Evolutionary conservation across 2,797 vertebrate genomes (phyloP), one percentile per base, ranked within the genome.

Genomic region (Alauda arvensis): DNA sequence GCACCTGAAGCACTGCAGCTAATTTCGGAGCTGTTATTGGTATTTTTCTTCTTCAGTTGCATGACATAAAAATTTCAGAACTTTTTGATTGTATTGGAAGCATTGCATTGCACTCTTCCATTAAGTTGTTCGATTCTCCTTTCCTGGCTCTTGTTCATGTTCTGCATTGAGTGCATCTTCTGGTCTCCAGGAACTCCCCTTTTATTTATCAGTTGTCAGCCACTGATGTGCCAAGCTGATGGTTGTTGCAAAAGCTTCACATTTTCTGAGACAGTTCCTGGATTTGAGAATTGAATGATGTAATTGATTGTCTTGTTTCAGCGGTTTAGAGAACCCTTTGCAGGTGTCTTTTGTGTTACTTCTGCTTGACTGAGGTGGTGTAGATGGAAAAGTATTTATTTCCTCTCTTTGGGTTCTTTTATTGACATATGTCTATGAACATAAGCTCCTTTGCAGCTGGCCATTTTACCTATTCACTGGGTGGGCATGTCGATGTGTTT

Each of bases 201-300:
- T 86, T 55, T 55, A 45, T 68, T 69, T 80, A 40, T 85, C 13
- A 46, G 43, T 66, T 86, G 59, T 77, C 49, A 83, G 37, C 18
- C 3, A 2, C 39, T 8, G 10, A 15, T 33, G 12, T 69, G 24
- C 82, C 67, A 49, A 1, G 2, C 12, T 52, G 40, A 13, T n/a
- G 37, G 40, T 68, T 90, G 57, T 65, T 91, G 77, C 79, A 94
- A 90, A 40, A 70, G 42, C 65, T 51, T 92, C 5, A 1, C 12
- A 40, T 90, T 92, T 91, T 91, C 24, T 29, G 62, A 66, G 78
- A 39, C 66, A 57, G 21, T 42, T 89, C 59, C 56, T 87, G 74
- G 12, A 5, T 76, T 66, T 86, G 59, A 90, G 83, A 68, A 40
- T 65, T 29, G 84, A 74, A 76, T 56, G 57, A 66, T 1, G 5